These are phyloP conservation scores for Neodiprion lecontei DNA, from an alignment of 1,140 invertebrate genomes.

Conservation along the genomic window DNA sequence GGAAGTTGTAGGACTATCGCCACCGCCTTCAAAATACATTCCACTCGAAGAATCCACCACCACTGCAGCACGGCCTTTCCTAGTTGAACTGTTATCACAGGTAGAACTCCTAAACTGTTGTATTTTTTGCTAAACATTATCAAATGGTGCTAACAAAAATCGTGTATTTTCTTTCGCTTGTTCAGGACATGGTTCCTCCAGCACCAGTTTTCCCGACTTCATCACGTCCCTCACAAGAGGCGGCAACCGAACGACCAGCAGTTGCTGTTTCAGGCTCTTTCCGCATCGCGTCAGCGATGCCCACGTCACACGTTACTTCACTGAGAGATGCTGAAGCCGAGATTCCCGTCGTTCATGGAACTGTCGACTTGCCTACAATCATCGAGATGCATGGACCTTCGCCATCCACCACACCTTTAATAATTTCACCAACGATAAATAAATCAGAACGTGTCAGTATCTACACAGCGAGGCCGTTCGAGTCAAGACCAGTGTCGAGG, in stretches of 20 bases:
- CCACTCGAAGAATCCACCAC: conserved; percentile 46
- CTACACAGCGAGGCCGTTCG: conserved; percentile 54
- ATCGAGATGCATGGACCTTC: conserved; percentile 38
- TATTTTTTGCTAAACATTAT: not conserved
- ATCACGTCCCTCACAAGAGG: conserved; percentile 39
- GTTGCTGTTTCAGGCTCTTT: conserved; percentile 56
- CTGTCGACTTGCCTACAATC: conserved; percentile 55
- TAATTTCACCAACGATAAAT: conserved; percentile 40
- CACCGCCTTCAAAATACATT: conserved; percentile 53
- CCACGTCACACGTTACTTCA: conserved; percentile 56
- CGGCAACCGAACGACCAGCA: conserved; percentile 47
- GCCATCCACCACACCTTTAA: conserved; percentile 31
- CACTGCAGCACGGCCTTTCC: conserved; percentile 46
- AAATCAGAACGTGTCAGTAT: conserved; percentile 51
- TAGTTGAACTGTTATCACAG: conserved; percentile 55
- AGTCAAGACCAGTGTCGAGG: conserved; percentile 50
- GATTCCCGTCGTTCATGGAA: conserved; percentile 58
- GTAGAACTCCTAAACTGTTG: conserved; percentile 27
- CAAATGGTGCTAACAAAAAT: not conserved
- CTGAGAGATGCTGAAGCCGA: conserved; percentile 57
- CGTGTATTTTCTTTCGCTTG: too few species aligned
- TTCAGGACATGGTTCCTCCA: conserved; percentile 56
- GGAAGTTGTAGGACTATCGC: conserved; percentile 55
- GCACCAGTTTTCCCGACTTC: conserved; percentile 39
- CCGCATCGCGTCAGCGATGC: conserved; percentile 57